Percentiles rank a stretch among this genome's conserved stretches.
phyloP scores from a whole-genome alignment of 2,113 vertebrate genomes.

The Leptobrachium leishanense region DNA sequence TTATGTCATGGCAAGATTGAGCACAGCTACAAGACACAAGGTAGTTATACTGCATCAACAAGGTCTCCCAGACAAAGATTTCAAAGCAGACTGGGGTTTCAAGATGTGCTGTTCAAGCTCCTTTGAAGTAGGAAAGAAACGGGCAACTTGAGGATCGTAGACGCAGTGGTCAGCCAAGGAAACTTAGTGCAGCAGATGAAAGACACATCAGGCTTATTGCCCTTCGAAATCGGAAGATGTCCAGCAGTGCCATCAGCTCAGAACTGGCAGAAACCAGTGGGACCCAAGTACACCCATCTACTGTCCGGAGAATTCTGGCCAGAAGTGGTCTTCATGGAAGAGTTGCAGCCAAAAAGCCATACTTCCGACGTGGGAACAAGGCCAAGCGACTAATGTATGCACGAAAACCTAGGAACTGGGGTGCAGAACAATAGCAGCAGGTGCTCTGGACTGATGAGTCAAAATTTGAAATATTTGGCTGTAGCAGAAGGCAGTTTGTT shows the following conservation, averaged over 20 bases:
- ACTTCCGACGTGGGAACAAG: not conserved
- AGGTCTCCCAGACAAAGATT: not conserved
- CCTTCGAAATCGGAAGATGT: not conserved
- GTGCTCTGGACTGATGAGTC: slow-evolving; percentile 2
- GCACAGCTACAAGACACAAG: no score
- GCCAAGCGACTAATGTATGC: not conserved
- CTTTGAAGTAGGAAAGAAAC: not conserved
- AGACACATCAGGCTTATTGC: not conserved
- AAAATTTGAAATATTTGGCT: not conserved
- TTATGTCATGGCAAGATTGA: no score
- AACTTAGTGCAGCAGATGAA: no score
- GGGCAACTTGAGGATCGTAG: not conserved
- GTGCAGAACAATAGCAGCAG: not conserved
- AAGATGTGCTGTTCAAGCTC: not conserved
- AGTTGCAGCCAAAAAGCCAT: not conserved
- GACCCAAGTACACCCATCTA: not conserved
- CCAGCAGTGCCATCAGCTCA: no score
- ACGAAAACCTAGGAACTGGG: not conserved
- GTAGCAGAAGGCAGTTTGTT: not conserved
- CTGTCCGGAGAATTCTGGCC: not conserved
- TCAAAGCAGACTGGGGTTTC: not conserved
- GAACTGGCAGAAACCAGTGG: no score
- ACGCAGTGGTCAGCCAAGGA: not conserved
- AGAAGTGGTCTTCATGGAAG: not conserved
- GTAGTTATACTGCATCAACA: no score